Evolutionary conservation across 2,888 invertebrate genomes (phyloP).

Genomic region (Machimus atricapillus): DNA sequence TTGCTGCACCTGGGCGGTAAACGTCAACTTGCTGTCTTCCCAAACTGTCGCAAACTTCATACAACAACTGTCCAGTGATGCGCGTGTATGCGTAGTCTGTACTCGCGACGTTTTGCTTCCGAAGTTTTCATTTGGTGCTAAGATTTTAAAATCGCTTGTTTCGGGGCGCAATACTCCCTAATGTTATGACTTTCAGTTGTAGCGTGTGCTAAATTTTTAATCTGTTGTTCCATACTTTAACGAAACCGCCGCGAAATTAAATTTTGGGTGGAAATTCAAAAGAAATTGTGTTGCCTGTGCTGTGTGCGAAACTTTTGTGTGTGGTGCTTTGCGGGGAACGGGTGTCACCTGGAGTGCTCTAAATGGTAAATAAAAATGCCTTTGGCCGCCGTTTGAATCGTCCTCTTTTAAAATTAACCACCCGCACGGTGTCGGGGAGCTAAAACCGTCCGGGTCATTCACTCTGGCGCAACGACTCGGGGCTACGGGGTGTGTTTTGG

Average conservation of each 20-base stretch:
- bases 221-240: not conserved
- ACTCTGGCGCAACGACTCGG: not conserved
- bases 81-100: not conserved
- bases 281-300: not conserved
- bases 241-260: not conserved
- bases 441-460: not conserved
- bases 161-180: not conserved
- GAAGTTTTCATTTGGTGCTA: constrained; percentile 32
- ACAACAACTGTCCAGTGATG: constrained; percentile 6
- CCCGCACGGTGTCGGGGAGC: not conserved
- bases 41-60: not conserved
- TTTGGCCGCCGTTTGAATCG: not conserved
- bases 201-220: not conserved
- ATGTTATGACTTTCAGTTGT: not conserved
- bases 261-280: not conserved
- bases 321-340: constrained; percentile 9
- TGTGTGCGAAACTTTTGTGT: constrained; percentile 16
- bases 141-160: constrained; percentile 28
- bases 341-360: constrained; percentile 17
- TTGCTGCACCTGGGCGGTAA: not conserved
- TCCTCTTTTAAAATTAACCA: not conserved
- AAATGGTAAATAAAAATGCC: constrained; percentile 31
- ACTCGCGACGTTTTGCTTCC: not conserved
- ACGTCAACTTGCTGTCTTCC: not conserved
- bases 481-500: not conserved